Evolutionary conservation across 2,888 invertebrate genomes (phyloP).

Genomic region (Orthosia cruda): DNA sequence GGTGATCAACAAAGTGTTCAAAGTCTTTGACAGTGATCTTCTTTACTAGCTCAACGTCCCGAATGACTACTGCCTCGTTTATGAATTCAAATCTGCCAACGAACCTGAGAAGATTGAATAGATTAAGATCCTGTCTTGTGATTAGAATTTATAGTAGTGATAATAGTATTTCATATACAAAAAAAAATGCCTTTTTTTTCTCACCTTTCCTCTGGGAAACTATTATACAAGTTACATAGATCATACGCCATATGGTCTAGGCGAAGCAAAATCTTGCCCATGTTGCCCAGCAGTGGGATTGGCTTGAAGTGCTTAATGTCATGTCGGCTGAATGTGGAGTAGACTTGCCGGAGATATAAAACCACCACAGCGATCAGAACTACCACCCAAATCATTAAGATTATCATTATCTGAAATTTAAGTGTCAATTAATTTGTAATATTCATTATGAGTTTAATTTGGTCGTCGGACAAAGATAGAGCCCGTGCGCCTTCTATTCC

Average conservation of each 20-base stretch:
- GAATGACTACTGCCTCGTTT: slow-evolving; percentile 80
- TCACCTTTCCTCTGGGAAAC: slow-evolving; percentile 75
- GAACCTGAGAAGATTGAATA: slow-evolving; percentile 66
- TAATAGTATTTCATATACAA: too few species aligned
- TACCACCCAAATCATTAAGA: slow-evolving; percentile 69
- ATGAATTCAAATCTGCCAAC: slow-evolving; percentile 86
- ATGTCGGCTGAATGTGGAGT: slow-evolving; percentile 70
- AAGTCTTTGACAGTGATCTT: slow-evolving; percentile 90
- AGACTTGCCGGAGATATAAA: slow-evolving; percentile 68
- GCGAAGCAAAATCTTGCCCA: slow-evolving; percentile 57
- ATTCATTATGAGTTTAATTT: too few species aligned
- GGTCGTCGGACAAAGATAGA: too few species aligned
- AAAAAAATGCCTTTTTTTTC: too few species aligned
- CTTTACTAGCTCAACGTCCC: slow-evolving; percentile 89
- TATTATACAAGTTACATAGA: slow-evolving; percentile 66
- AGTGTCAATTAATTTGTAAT: background rate
- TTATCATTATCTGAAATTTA: slow-evolving; percentile 67
- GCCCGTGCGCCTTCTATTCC: too few species aligned
- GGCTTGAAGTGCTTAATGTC: slow-evolving; percentile 72
- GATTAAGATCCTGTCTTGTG: too few species aligned
- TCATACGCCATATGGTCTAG: slow-evolving; percentile 66
- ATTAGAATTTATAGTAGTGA: too few species aligned
- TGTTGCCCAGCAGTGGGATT: slow-evolving; percentile 75
- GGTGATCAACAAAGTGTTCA: slow-evolving; percentile 90
- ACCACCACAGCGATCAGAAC: slow-evolving; percentile 64